Evolutionary conservation across 1,140 invertebrate species (phyloP), one percentile per base, ranked within the genome.

Genomic region (Paramacrobiotus metropolitanus): DNA sequence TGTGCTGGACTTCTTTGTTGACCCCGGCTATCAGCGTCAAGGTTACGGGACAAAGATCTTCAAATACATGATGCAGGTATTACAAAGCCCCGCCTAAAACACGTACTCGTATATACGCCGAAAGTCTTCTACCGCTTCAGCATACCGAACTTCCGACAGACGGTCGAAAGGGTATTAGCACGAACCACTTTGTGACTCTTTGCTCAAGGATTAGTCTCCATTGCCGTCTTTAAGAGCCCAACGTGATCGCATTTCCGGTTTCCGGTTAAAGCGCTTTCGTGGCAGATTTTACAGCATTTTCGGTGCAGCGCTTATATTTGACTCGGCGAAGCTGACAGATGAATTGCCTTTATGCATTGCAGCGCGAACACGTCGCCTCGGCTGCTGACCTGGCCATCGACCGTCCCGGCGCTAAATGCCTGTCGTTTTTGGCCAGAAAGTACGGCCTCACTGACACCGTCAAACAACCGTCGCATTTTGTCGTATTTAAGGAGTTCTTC

Each of bases 391-490:
- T 92, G 62, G 87, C 89, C 0, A 84, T 94, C 64, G 89, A 94
- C 71, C 78, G 85, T 60, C 90, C 90, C 0, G 91, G 87, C 0
- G 78, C 81, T 30, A 92, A 91, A 70, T 83, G 92, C 66, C 74
- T 87, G 40, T 78, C 77, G 21, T 94, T 94, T 71, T 72, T 94
- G 1, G 74, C 75, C 15, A 90, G 88, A 71, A 83, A 92, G 72
- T 93, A 90, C 68, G 76, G 76, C 45, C 75, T 90, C 2, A 72
- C 73, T 29, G 75, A 77, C 59, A 78, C 81, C 21, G 81, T 89
- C 66, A 81, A 81, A 9, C 87, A 90, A 70, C 81, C 83, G 61
- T 89, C 90, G 70, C 88, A 89, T 71, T 91, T 87, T 76, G 86
- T 88, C 1, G 79, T 90, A 29, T 91, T 82, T 71, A 79, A 82